Evolutionary conservation across 2,797 vertebrate genomes (phyloP).

Genomic region (Leptoclinus maculatus): DNA sequence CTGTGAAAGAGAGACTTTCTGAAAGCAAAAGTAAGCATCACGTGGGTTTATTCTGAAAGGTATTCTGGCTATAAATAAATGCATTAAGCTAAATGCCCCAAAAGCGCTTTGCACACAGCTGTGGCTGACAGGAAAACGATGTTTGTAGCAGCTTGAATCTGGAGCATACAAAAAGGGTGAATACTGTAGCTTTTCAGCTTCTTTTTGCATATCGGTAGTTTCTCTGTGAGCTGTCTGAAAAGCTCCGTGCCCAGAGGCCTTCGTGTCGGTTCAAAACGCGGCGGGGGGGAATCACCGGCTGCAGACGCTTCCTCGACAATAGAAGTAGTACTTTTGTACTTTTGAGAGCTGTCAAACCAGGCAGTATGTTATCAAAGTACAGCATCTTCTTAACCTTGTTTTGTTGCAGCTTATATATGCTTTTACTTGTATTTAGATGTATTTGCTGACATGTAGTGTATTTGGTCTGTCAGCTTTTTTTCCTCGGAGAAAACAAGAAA

Average conservation of each 20-base stretch:
- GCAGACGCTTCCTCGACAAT: neutral
- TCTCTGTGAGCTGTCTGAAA: neutral
- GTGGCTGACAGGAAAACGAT: neutral
- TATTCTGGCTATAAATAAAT: conserved; percentile 22
- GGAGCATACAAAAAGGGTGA: neutral
- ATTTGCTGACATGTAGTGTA: neutral
- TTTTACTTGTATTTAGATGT: neutral
- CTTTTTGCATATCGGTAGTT: neutral
- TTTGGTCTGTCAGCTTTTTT: neutral
- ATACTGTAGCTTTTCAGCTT: neutral
- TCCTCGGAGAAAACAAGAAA: neutral
- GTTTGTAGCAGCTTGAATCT: conserved; percentile 4
- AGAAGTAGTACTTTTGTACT: no score
- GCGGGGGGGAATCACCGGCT: neutral
- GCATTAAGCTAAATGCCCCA: conserved; percentile 11
- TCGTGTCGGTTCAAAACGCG: neutral
- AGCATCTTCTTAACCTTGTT: neutral
- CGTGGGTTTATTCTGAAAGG: conserved; percentile 31
- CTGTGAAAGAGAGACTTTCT: conserved; percentile 55
- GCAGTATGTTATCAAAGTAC: no score
- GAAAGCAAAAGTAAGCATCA: conserved; percentile 13
- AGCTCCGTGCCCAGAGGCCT: neutral
- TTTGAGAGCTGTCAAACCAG: neutral
- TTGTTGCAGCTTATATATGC: neutral
- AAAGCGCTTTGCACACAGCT: neutral